phyloP scores from a whole-genome alignment of 2,797 vertebrate genomes.

The Ctenochaetus hawaiiensis region DNA sequence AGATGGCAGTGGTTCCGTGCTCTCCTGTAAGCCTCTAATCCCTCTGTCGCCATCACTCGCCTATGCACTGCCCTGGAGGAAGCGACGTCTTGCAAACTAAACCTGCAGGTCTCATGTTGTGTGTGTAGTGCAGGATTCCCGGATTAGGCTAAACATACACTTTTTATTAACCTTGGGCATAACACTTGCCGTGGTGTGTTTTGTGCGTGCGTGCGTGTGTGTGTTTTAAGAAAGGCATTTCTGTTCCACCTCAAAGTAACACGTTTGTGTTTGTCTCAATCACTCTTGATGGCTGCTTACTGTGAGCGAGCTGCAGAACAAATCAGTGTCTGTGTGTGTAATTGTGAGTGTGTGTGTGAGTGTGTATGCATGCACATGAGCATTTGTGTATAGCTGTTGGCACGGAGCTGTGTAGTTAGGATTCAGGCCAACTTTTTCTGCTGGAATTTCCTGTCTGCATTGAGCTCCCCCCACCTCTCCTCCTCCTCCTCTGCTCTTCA shows the following conservation, averaged over 20 bases:
- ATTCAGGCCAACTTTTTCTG: constrained; percentile 88
- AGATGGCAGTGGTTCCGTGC: constrained; percentile 73
- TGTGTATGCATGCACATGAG: constrained; percentile 67
- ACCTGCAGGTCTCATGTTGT: constrained; percentile 73
- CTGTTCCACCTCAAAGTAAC: constrained; percentile 54
- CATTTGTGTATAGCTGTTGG: constrained; percentile 84
- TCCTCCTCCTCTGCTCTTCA: constrained; percentile 64
- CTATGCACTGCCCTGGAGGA: constrained; percentile 66
- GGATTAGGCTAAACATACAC: constrained; percentile 72
- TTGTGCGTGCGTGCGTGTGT: constrained; percentile 23
- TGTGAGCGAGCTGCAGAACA: constrained; percentile 75
- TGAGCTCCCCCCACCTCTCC: constrained; percentile 81
- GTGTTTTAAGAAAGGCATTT: constrained; percentile 48
- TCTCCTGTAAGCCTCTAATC: constrained; percentile 82
- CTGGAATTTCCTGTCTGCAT: constrained; percentile 96
- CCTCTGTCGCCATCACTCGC: constrained; percentile 82
- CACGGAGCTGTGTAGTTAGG: constrained; percentile 86
- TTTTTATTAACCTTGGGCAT: constrained; percentile 57
- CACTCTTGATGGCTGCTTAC: constrained; percentile 58
- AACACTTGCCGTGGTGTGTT: constrained; percentile 34
- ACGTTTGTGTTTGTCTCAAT: constrained; percentile 68
- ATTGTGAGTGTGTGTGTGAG: constrained; percentile 36
- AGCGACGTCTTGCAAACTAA: constrained; percentile 76
- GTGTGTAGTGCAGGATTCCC: constrained; percentile 64
- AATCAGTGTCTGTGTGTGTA: constrained; percentile 74